phyloP scores from a whole-genome alignment of 2,797 vertebrate genomes.

The Adrianichthys oophorus region DNA sequence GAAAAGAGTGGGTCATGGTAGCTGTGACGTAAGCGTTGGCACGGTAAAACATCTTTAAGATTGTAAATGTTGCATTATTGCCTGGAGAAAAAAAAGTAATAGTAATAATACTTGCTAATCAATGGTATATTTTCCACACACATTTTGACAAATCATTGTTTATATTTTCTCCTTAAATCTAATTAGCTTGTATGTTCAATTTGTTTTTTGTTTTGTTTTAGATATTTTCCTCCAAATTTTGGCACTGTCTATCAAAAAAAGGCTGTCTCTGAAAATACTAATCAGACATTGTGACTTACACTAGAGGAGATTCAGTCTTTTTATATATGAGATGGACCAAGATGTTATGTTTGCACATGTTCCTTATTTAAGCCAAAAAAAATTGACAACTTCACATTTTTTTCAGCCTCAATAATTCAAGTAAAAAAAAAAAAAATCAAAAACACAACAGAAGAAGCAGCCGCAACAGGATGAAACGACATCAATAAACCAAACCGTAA shows the following conservation, averaged over 20 bases:
- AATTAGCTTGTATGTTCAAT: slow-evolving; percentile 1
- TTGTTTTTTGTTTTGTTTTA: slow-evolving; percentile 5
- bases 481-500: slow-evolving; percentile 41
- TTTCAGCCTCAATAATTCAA: slow-evolving; percentile 38
- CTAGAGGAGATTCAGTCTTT: slow-evolving; percentile 51
- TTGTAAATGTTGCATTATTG: slow-evolving; percentile 68
- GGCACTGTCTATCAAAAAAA: slow-evolving; percentile 52
- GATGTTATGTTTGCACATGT: slow-evolving; percentile 79
- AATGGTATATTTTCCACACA: slow-evolving; percentile 52
- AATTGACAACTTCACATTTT: slow-evolving; percentile 40
- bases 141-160: slow-evolving; percentile 42
- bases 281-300: slow-evolving; percentile 57
- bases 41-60: slow-evolving; percentile 59
- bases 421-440: slow-evolving; percentile 10
- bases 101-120: slow-evolving; percentile 36
- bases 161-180: slow-evolving; percentile 39
- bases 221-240: slow-evolving; percentile 38
- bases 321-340: slow-evolving; percentile 81
- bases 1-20: slow-evolving; percentile 62
- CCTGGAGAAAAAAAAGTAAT: slow-evolving; percentile 37
- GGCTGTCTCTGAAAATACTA: slow-evolving; percentile 58
- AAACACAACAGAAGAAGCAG: slow-evolving; percentile 33
- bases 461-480: slow-evolving; percentile 20
- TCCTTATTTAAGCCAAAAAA: slow-evolving; percentile 69
- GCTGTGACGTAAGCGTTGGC: slow-evolving; percentile 65